These are phyloP conservation scores for Autographa pulchrina DNA, from an alignment of 2,888 invertebrate genomes.

Conservation along the genomic window DNA sequence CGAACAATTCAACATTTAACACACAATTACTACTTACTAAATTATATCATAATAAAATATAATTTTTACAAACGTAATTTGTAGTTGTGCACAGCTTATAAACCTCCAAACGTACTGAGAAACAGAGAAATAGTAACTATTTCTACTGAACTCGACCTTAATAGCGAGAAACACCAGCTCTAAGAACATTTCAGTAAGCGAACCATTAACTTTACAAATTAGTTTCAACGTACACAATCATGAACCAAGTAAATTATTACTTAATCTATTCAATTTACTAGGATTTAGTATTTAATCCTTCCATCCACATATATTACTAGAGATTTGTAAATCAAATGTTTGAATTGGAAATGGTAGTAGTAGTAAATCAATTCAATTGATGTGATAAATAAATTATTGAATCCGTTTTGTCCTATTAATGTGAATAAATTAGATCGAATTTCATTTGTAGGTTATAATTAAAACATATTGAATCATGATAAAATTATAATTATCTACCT, in stretches of 20 bases:
- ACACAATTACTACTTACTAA: too few species aligned
- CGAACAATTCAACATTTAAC: too few species aligned
- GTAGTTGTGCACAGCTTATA: too few species aligned
- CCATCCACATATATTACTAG: neutral
- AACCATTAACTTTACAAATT: neutral
- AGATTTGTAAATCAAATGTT: neutral
- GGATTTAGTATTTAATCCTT: constrained; percentile 2
- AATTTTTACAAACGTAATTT: too few species aligned
- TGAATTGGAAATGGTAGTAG: neutral
- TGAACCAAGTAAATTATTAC: neutral
- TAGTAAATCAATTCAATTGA: neutral
- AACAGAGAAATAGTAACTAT: too few species aligned
- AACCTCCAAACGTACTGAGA: too few species aligned
- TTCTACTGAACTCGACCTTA: neutral
- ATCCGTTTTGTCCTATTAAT: neutral
- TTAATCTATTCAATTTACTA: neutral
- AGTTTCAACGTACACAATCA: constrained; percentile 4
- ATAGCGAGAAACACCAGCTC: neutral
- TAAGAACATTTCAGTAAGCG: neutral
- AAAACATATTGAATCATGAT: too few species aligned
- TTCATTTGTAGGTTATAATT: neutral
- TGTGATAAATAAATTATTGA: neutral
- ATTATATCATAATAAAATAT: too few species aligned
- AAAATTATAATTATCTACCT: too few species aligned
- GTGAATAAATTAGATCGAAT: neutral